Base-by-base conservation (phyloP, 2,113 vertebrate species). In the Arvicanthis niloticus region DNA sequence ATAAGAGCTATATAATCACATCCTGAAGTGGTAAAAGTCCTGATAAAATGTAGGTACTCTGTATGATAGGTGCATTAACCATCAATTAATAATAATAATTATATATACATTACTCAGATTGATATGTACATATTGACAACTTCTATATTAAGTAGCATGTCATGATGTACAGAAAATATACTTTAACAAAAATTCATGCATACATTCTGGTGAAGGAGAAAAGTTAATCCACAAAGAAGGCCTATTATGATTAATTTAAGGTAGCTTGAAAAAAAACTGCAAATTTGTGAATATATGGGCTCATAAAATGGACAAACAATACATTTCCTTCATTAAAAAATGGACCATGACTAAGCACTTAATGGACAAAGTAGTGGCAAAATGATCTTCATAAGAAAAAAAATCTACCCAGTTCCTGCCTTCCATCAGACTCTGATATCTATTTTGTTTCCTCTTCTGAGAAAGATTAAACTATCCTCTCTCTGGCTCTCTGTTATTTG, bases 131-230 rank as follows among this genome's bases (percentile, higher is more conserved):
- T 58, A 70, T 73, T 68, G 53, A 76, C 19, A 53, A 48, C 81
- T 29, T 78, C 15, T 24, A 60, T 76, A 31, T 70, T 45, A 58
- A 60, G 11, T 80, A 96, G 62, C 40, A 76, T 87, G 48, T 31
- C 51, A 77, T 7, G 17, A 26, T 80, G 3, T 81, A 24, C 26
- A 17, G 45, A 45, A 95, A 81, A 67, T 17, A 73, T 34, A 73
- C 1, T n/a, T 37, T 58, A 7, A 68, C n/a, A 91, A 19, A 95
- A 76, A 82, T 67, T 21, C 15, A 17, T 86, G 12, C 60, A 89
- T 76, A 86, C 24, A 93, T 19, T 75, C 31, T 93, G 19, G 4
- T 8, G 31, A 88, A 90, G 29, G 19, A 95, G 92, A 95, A 91
- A 93, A 82, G 24, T 34, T 29, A 93, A 77, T 62, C 2, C 21